Conservation (phyloP, 2,113 vertebrate genomes). For the Formicarius rufipectus region DNA sequence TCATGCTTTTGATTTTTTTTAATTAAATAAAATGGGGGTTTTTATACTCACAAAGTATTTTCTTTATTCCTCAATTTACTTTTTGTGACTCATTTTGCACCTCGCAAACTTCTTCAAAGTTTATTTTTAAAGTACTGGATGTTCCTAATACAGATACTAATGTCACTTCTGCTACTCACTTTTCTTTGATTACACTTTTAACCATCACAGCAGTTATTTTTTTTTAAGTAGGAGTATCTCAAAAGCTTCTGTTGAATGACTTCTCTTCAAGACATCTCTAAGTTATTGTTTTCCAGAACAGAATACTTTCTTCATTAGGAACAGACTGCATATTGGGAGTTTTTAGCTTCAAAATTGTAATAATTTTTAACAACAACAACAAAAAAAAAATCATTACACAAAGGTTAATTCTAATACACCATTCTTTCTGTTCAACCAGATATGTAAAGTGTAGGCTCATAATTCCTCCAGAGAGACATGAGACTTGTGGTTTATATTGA, state of each 20-base stretch:
- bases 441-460: background rate
- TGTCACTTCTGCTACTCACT: background rate
- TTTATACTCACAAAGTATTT: background rate
- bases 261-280: background rate
- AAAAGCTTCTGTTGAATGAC: background rate
- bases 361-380: background rate
- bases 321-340: background rate
- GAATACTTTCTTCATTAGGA: background rate
- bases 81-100: background rate
- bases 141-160: background rate
- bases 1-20: background rate
- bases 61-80: background rate
- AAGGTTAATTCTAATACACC: background rate
- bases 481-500: rapidly evolving
- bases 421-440: background rate
- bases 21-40: background rate
- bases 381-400: background rate
- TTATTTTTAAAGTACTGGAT: background rate
- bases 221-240: background rate
- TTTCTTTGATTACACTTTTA: background rate
- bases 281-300: background rate
- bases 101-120: background rate
- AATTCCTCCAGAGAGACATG: background rate
- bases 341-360: background rate
- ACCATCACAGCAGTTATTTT: background rate